Conservation (phyloP, 2,113 vertebrate species). For the Andinoacara biseriatus region DNA sequence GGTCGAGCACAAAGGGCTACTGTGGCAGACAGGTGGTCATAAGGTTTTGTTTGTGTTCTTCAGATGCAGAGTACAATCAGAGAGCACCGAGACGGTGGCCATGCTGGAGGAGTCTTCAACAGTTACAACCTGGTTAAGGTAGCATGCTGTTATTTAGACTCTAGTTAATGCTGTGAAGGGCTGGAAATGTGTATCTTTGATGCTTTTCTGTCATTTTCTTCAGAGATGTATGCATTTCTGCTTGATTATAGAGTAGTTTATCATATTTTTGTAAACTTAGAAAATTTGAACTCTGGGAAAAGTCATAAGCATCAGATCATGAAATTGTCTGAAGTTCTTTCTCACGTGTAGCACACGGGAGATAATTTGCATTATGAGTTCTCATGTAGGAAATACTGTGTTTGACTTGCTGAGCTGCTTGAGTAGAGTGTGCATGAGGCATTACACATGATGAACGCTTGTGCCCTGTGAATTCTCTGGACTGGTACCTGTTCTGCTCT, state of each 20-base stretch:
- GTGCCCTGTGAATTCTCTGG: too few species aligned
- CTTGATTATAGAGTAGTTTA: too few species aligned
- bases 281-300: not conserved
- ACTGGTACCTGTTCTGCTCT: too few species aligned
- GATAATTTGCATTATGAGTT: not conserved
- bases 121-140: constrained; percentile 92
- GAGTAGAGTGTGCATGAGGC: not conserved
- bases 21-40: not conserved
- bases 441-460: not conserved
- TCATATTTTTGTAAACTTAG: too few species aligned
- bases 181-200: not conserved
- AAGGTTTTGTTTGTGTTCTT: not conserved
- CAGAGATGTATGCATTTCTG: too few species aligned
- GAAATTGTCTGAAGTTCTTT: not conserved
- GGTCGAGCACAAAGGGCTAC: not conserved
- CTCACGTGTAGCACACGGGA: not conserved
- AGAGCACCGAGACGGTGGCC: constrained; percentile 91
- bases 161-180: not conserved
- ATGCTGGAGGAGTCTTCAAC: constrained; percentile 92
- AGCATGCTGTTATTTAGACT: constrained; percentile 26
- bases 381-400: too few species aligned
- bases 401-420: not conserved
- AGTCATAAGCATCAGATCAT: too few species aligned
- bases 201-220: not conserved
- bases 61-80: constrained; percentile 94